Conservation (phyloP, 2,113 vertebrate genomes). For the Semicossyphus pulcher region DNA sequence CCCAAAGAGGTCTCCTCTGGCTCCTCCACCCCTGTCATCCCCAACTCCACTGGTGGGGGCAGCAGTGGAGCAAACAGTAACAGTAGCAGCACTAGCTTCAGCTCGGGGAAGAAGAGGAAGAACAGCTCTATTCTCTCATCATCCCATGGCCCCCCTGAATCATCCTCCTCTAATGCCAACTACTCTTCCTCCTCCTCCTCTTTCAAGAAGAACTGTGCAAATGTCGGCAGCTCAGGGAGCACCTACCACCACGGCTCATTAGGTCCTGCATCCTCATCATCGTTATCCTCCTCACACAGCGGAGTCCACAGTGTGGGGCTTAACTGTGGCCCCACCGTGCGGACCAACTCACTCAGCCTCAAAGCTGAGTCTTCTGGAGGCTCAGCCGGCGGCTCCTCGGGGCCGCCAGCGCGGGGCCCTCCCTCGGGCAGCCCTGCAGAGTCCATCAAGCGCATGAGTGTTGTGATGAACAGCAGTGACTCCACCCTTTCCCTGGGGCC, state of each 20-base stretch:
- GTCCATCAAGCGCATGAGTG: conserved; percentile 98
- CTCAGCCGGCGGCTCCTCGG: conserved; percentile 85
- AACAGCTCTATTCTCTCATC: conserved; percentile 89
- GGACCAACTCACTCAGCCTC: conserved; percentile 88
- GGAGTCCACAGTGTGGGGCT: conserved; percentile 88
- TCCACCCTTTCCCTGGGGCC: conserved; percentile 97
- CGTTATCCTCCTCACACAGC: conserved; percentile 83
- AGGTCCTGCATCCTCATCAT: conserved; percentile 80
- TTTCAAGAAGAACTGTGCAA: conserved; percentile 95
- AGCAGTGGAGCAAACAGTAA: conserved; percentile 84
- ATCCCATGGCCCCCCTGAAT: conserved; percentile 87
- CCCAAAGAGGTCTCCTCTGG: conserved; percentile 73
- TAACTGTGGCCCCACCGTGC: conserved; percentile 88
- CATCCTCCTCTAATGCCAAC: conserved; percentile 85
- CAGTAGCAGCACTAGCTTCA: conserved; percentile 83
- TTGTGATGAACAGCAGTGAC: conserved; percentile 97
- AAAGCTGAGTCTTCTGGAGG: conserved; percentile 87
- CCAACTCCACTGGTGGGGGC: conserved; percentile 80
- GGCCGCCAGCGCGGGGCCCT: conserved; percentile 89
- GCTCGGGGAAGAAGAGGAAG: conserved; percentile 97
- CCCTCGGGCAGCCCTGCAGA: conserved; percentile 91
- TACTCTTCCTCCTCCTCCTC: conserved; percentile 88
- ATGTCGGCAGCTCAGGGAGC: conserved; percentile 90
- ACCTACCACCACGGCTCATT: conserved; percentile 87
- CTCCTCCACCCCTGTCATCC: conserved; percentile 74